These are phyloP conservation scores for Andrena bicolor DNA, from an alignment of 2,888 invertebrate genomes.

Conservation along the genomic window DNA sequence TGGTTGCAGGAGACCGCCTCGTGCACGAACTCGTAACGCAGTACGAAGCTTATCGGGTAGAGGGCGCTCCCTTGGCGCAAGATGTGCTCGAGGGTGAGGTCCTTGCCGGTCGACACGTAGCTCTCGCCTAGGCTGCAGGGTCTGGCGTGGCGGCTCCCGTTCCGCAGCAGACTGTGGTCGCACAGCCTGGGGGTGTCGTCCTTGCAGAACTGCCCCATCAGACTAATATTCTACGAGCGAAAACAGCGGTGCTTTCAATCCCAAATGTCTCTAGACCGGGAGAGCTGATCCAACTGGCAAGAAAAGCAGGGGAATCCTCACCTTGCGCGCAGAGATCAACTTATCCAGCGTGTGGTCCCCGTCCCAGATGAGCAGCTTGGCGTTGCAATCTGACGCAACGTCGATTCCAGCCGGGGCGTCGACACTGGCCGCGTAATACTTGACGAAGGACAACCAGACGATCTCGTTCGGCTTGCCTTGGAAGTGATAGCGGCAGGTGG, in stretches of 20 bases:
- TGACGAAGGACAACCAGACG: constrained; percentile 94
- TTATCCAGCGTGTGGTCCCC: constrained; percentile 85
- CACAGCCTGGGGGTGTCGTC: constrained; percentile 91
- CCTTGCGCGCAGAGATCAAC: constrained; percentile 67
- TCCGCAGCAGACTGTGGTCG: constrained; percentile 90
- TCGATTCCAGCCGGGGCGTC: constrained; percentile 88
- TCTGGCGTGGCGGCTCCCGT: constrained; percentile 90
- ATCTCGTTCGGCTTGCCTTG: constrained; percentile 91
- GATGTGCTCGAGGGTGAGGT: constrained; percentile 91
- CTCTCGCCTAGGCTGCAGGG: constrained; percentile 91
- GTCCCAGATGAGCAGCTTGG: constrained; percentile 91
- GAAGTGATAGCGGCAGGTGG: constrained; percentile 93
- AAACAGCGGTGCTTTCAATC: not conserved
- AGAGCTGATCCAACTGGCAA: too few relatives aligned
- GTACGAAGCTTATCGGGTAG: constrained; percentile 91
- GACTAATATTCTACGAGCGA: constrained; percentile 77
- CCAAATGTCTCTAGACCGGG: not conserved
- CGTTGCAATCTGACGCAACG: constrained; percentile 90
- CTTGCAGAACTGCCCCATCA: constrained; percentile 92
- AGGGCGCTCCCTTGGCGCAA: constrained; percentile 92
- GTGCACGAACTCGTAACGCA: constrained; percentile 94
- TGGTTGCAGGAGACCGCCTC: constrained; percentile 82
- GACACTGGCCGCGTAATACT: constrained; percentile 91
- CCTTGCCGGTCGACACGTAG: constrained; percentile 91
- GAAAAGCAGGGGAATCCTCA: constrained; percentile 24